Conservation (phyloP, 2,888 invertebrate species). For the Agrypnus murinus region DNA sequence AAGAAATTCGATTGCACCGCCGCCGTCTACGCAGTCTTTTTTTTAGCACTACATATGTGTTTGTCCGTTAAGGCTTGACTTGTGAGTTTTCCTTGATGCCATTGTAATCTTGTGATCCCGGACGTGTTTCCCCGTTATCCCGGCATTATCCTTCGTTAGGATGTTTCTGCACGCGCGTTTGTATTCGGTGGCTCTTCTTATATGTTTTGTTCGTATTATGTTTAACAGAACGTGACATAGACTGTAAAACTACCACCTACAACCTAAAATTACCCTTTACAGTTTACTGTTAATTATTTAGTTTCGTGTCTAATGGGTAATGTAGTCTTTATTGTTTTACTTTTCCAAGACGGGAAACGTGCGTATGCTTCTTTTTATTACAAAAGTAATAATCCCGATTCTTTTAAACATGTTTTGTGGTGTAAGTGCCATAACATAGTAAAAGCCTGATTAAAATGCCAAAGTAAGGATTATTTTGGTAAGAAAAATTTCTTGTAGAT, state of each 20-base stretch:
- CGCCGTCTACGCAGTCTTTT: too few species aligned
- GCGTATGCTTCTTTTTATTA: too few species aligned
- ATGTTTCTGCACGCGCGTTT: conserved; percentile 37
- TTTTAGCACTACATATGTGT: too few species aligned
- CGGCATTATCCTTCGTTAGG: conserved; percentile 38
- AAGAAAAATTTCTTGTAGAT: too few species aligned
- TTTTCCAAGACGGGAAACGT: too few species aligned
- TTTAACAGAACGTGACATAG: conserved; percentile 24
- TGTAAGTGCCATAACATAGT: too few species aligned
- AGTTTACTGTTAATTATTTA: conserved; percentile 13
- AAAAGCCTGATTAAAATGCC: too few species aligned
- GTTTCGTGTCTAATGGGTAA: not conserved
- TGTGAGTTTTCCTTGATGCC: conserved; percentile 8
- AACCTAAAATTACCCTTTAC: conserved; percentile 5
- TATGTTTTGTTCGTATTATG: conserved; percentile 8
- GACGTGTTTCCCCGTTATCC: conserved; percentile 40
- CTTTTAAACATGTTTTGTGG: too few species aligned
- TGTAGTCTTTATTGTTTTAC: too few species aligned
- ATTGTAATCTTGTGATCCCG: conserved; percentile 38
- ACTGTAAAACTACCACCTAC: conserved; percentile 3
- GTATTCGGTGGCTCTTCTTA: conserved; percentile 24
- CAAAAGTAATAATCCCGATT: too few species aligned
- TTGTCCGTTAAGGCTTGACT: conserved; percentile 19
- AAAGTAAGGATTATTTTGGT: too few species aligned
- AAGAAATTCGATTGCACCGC: too few species aligned